phyloP scores from a whole-genome alignment of 2,888 invertebrate species.

The Alcis repandata region DNA sequence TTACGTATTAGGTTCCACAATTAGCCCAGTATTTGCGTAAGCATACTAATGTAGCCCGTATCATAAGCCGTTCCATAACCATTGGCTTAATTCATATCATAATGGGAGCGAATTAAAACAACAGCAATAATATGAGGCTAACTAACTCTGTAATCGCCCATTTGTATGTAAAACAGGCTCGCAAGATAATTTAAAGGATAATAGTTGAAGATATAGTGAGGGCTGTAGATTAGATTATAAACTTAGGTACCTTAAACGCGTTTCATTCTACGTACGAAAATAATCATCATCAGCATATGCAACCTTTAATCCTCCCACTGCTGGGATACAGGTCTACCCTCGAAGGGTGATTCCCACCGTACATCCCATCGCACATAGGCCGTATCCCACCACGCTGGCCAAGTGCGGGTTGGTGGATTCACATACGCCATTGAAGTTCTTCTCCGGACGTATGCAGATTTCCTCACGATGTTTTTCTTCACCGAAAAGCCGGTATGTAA shows the following conservation, averaged over 20 bases:
- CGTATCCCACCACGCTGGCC: too few species aligned
- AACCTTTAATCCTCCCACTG: too few species aligned
- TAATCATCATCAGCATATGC: constrained; percentile 4
- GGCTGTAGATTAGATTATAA: constrained; percentile 30
- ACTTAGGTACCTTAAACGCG: not conserved
- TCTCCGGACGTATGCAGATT: too few species aligned
- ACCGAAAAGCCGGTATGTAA: too few species aligned
- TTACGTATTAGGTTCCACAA: constrained; percentile 35
- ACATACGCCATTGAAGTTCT: too few species aligned
- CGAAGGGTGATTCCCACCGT: too few species aligned
- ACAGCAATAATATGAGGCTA: constrained; percentile 70
- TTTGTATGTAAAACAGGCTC: constrained; percentile 78
- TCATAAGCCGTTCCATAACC: constrained; percentile 47
- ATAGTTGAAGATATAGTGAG: constrained; percentile 39
- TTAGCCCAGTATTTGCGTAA: constrained; percentile 26
- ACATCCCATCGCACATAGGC: too few species aligned
- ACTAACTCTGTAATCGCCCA: constrained; percentile 72
- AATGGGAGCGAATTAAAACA: constrained; percentile 60
- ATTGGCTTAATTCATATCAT: constrained; percentile 59
- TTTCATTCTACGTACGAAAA: not conserved
- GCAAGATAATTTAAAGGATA: constrained; percentile 64
- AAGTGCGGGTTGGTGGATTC: too few species aligned
- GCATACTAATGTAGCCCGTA: constrained; percentile 33
- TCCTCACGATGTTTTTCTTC: too few species aligned
- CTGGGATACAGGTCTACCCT: too few species aligned